A percentile compares a stretch with the other conserved stretches of the same genome.
Conservation (phyloP, 1,140 invertebrate genomes). For the Brachystomella parvula region DNA sequence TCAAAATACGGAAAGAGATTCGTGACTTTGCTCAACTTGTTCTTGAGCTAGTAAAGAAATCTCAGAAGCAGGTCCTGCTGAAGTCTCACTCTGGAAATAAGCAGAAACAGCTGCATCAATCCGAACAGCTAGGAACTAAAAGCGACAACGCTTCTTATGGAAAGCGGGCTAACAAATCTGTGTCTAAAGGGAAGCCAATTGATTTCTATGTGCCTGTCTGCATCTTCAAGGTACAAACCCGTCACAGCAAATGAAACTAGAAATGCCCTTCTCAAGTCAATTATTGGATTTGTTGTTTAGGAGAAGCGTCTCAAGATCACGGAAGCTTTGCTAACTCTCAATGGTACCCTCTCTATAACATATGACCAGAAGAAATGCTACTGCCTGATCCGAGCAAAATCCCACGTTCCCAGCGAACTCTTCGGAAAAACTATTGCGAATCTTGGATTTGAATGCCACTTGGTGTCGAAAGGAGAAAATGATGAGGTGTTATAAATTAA, state of each 20-base stretch:
- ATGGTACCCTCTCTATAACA: slow-evolving; percentile 31
- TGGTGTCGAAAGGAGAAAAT: slow-evolving; percentile 26
- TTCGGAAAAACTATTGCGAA: slow-evolving; percentile 31
- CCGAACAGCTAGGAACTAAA: background rate
- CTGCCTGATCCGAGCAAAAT: slow-evolving; percentile 27
- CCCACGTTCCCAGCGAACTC: slow-evolving; percentile 10
- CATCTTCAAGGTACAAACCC: slow-evolving; percentile 1
- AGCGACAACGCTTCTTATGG: slow-evolving; percentile 1
- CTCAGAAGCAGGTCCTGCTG: background rate
- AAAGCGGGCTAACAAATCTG: background rate
- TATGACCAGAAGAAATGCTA: slow-evolving; percentile 21
- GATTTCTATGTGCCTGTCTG: background rate
- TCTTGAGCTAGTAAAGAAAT: slow-evolving; percentile 10
- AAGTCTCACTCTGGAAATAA: background rate
- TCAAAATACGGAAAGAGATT: background rate
- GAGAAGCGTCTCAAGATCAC: slow-evolving; percentile 18
- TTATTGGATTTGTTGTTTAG: slow-evolving; percentile 4
- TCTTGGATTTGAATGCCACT: slow-evolving; percentile 23
- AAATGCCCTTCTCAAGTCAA: background rate
- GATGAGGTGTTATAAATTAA: slow-evolving; percentile 29
- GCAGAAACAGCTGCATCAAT: background rate
- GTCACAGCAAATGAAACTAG: background rate
- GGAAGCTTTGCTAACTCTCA: slow-evolving; percentile 16
- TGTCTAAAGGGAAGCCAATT: background rate
- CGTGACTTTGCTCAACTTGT: slow-evolving; percentile 9